Evolutionary conservation across 2,888 invertebrate genomes (phyloP).

Genomic region (Troides helena): DNA sequence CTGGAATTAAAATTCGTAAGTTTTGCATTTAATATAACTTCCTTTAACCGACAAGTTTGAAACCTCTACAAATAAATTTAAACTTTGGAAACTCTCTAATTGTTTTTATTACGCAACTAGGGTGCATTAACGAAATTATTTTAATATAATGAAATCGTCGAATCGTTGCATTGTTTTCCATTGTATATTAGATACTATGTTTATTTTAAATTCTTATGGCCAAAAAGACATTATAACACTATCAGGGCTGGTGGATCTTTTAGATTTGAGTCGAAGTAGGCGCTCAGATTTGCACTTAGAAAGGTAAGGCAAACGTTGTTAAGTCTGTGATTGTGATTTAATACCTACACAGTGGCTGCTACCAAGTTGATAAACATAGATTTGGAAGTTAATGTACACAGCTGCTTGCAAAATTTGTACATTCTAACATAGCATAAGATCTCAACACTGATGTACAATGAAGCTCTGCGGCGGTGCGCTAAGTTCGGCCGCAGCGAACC

Average conservation of each 20-base stretch:
- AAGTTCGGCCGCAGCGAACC: neutral
- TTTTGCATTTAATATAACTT: slow-evolving; percentile 24
- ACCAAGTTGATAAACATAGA: too few species aligned
- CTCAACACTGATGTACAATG: too few species aligned
- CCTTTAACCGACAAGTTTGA: slow-evolving; percentile 18
- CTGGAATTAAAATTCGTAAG: slow-evolving; percentile 15
- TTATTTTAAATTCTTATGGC: neutral
- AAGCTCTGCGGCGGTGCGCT: too few species aligned
- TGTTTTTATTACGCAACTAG: slow-evolving; percentile 19
- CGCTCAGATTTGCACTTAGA: too few species aligned
- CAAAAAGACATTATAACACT: neutral
- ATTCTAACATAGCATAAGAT: too few species aligned
- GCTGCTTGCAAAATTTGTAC: too few species aligned
- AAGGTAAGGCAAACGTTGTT: too few species aligned
- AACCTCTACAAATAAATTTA: slow-evolving; percentile 23
- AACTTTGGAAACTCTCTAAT: slow-evolving; percentile 23
- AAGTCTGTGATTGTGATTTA: too few species aligned
- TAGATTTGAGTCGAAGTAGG: neutral
- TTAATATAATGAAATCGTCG: neutral
- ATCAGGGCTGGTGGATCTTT: neutral
- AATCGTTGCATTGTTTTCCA: neutral
- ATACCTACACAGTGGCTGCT: too few species aligned
- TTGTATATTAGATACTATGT: neutral
- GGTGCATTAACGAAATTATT: slow-evolving; percentile 13
- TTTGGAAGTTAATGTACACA: too few species aligned